phyloP scores from a whole-genome alignment of 2,888 invertebrate species.

The Troides oblongomaculatus region DNA sequence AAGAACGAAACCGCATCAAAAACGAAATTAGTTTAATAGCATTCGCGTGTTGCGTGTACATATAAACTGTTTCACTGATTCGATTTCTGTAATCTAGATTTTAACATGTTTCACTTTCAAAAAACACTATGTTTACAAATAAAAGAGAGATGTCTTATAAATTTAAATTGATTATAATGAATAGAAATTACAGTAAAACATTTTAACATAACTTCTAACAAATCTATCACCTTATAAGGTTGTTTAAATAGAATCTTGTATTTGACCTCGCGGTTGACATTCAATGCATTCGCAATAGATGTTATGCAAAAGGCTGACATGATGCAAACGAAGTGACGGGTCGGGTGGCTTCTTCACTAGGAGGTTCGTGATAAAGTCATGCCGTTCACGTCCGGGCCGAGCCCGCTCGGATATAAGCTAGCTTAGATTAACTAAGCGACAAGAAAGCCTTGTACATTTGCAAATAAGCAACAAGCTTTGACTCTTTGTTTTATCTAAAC shows the following conservation, averaged over 20 bases:
- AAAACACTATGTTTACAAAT: neutral
- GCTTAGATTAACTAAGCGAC: slow-evolving; percentile 61
- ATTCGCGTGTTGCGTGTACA: neutral
- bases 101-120: neutral
- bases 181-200: neutral
- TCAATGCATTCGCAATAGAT: slow-evolving; percentile 60
- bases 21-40: neutral
- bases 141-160: neutral
- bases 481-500: slow-evolving; percentile 39
- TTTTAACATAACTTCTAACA: neutral
- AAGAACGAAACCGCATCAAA: neutral
- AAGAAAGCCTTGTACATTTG: slow-evolving; percentile 57
- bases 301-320: slow-evolving; percentile 63
- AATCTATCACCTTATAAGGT: neutral
- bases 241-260: slow-evolving; percentile 16
- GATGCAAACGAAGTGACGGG: slow-evolving; percentile 51
- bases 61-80: neutral
- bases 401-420: slow-evolving; percentile 45
- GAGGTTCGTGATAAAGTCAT: slow-evolving; percentile 38
- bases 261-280: slow-evolving; percentile 64
- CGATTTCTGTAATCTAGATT: neutral
- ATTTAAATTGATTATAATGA: too few relatives aligned
- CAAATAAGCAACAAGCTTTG: slow-evolving; percentile 46
- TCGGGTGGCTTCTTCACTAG: slow-evolving; percentile 54
- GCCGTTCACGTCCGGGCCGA: slow-evolving; percentile 53